Base-by-base conservation (phyloP, 2,113 vertebrate genomes). In the Grus americana region DNA sequence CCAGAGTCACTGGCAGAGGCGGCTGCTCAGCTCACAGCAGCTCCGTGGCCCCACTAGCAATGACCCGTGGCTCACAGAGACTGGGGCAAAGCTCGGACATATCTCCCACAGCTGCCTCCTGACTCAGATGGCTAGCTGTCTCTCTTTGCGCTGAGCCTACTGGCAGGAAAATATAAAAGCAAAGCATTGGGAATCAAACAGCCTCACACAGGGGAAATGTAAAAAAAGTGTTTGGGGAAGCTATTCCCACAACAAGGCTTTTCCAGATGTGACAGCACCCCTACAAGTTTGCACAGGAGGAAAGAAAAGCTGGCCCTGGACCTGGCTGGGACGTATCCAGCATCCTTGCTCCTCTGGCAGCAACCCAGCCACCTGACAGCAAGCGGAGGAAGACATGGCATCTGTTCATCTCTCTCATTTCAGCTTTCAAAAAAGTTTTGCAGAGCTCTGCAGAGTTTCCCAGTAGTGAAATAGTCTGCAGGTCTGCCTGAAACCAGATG, bases 21-120 rank as follows among this genome's bases (percentile, higher is more conserved):
- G 20, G 98, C 98, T 18, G 98, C 98, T 10, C 98, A 98, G 68
- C 95, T 98, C 85, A 98, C 96, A 2, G 97, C 98, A 14, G 98
- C 98, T 66, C 96, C 98, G 0, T 27, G 29, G 38, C 38, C 27
- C 54, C 0, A 2, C 34, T 29, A n/a, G n/a, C 55, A 34, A 11
- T 6, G 9, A 12, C 55, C 71, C 0, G 0, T 10, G 98, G 52
- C 86, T 99, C 65, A 97, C 98, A 11, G 98, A 98, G 91, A 98
- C 96, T 38, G 97, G 73, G 96, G 97, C 26, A 86, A 98, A 95
- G 98, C 98, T 81, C 98, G 96, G 75, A 98, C 93, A 97, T 97
- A 30, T 95, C 96, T 95, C 19, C 47, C 13, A 3, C 2, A 3
- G 9, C 15, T 54, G 42, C 38, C 26, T 83, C 23, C 65, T 34